Percentiles rank a stretch among this genome's conserved stretches.
phyloP scores from a whole-genome alignment of 2,797 vertebrate species.

The Selene dorsalis region DNA sequence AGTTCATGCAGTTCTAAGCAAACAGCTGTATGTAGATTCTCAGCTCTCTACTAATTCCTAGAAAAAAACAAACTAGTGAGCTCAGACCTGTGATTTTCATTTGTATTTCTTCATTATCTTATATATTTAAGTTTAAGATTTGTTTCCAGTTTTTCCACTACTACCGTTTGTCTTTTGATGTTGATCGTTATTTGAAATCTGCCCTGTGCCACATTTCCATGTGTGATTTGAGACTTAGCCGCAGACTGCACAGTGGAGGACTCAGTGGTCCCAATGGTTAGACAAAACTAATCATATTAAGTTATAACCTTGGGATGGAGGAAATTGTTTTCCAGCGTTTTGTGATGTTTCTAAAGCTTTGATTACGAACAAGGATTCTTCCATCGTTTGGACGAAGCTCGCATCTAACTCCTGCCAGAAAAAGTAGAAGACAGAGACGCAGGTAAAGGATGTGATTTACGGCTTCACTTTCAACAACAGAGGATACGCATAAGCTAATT shows the following conservation, averaged over 20 bases:
- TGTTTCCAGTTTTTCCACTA: neutral
- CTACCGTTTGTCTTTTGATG: neutral
- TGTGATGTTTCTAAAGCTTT: neutral
- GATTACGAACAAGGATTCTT: neutral
- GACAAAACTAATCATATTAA: neutral
- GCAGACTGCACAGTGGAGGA: neutral
- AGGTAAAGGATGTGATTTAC: conserved; percentile 7
- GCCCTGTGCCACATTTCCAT: neutral
- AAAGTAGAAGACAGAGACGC: neutral
- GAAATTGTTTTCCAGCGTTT: neutral
- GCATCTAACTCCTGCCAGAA: neutral
- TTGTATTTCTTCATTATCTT: no score
- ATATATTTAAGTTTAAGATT: neutral
- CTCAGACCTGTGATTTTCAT: neutral
- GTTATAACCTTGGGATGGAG: neutral
- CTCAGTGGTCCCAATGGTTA: neutral
- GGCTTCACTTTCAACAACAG: conserved; percentile 23
- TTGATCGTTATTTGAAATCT: neutral
- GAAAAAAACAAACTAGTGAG: neutral
- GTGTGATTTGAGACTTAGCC: neutral
- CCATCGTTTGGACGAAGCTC: no score
- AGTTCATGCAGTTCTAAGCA: neutral
- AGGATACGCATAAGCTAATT: conserved; percentile 50
- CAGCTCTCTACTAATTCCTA: neutral
- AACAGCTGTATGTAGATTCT: neutral